These are phyloP conservation scores for Trichonephila inaurata DNA, from an alignment of 1,140 invertebrate species.

Conservation along the genomic window DNA sequence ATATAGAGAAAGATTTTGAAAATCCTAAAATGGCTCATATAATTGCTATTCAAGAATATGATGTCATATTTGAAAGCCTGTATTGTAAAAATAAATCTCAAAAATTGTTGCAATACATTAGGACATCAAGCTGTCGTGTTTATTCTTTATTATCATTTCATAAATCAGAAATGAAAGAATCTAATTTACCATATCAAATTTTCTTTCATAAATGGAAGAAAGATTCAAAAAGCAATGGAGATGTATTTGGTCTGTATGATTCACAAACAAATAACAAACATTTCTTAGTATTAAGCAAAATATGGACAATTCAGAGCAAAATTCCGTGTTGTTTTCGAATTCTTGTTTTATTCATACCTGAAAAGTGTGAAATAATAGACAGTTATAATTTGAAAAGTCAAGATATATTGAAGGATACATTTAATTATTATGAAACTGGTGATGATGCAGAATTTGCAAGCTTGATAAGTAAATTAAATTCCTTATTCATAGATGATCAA, in stretches of 20 bases:
- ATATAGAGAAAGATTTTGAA: neutral
- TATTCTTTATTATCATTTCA: neutral
- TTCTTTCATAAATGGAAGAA: neutral
- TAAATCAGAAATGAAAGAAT: neutral
- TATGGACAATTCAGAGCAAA: neutral
- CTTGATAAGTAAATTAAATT: conserved; percentile 6
- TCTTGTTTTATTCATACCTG: neutral
- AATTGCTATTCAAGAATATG: conserved; percentile 33
- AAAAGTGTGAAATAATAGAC: neutral
- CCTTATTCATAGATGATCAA: neutral
- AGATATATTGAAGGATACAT: neutral
- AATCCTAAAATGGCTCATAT: neutral
- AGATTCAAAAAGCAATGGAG: neutral
- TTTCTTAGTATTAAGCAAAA: conserved; percentile 20
- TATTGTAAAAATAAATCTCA: neutral
- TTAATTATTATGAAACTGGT: conserved; percentile 20
- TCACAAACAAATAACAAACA: neutral
- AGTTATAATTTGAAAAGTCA: neutral
- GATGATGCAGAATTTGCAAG: conserved; percentile 27
- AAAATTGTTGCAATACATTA: neutral
- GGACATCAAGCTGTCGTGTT: neutral
- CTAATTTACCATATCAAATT: neutral
- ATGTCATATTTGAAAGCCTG: conserved; percentile 5
- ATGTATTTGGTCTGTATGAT: neutral
- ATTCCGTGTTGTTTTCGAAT: neutral